Base-by-base conservation (phyloP, 1,140 invertebrate genomes). In the Neodiprion fabricii region DNA sequence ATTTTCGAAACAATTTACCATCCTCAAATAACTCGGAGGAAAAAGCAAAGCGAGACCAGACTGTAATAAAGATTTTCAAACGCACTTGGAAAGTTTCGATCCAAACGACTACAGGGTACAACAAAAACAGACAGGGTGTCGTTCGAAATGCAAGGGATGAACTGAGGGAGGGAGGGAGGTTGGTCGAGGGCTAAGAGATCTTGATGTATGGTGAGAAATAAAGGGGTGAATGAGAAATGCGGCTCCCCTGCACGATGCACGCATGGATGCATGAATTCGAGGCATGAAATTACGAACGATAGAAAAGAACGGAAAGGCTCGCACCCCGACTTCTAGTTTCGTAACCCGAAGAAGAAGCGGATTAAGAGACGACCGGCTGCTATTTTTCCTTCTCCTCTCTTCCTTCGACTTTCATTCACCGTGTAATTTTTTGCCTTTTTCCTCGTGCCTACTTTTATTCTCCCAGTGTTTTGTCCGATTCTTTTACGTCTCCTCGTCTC, bases 361-460 rank as follows among this genome's bases (percentile, higher is more conserved):
- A 76, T 78, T 77, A 78, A 78, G 23, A 69, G 79, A 78, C 77
- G 21, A 74, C 72, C 71, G 74, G 74, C 23, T 67, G 53, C 49
- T 78, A 75, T 21, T 14, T 14, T 7, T 14, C 17, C 17, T 65
- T 65, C 7, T 65, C 17, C 7, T 75, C 74, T 76, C 48, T 67
- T 75, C 69, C 61, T 40, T 40, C 28, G 28, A 40, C 28, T 40
- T 40, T 40, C 28, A 3, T 40, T 40, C 28, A 40, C 2, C 5
- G 28, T 21, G 17, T 21, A 40, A 40, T 40, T 40, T 40, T 40
- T 40, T 40, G 28, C 28, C 28, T 40, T 40, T 40, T 40, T 40
- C 28, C n/a, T 14, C 53, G 53, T 12, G 11, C n/a, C 11, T 9
- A 40, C 28, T 61, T 17, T 14, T 61, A 5, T 40, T 5, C 28